Evolutionary conservation across 2,797 vertebrate species (phyloP), one percentile per base, ranked within the genome.

Genomic region (Bryconaethiops microstoma): DNA sequence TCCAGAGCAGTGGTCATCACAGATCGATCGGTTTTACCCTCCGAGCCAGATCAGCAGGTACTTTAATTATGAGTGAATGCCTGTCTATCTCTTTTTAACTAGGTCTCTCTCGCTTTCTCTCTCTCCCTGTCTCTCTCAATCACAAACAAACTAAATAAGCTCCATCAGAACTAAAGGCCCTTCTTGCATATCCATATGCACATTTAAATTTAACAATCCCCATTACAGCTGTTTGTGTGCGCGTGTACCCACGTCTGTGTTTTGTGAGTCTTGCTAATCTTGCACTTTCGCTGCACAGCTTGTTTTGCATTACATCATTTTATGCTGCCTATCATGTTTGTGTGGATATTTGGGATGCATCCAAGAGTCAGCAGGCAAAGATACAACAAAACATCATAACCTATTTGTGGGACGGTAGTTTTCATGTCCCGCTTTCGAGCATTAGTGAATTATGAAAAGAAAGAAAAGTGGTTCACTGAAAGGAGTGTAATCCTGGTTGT

Each of bases 1-100:
- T 94, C 93, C 85, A 85, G 94, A 89, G 93, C 91, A 0, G 86
- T 94, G 9, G 86, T 94, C 21, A 92, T 94, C 39, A 94, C 93
- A 0, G 90, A 94, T 64, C 17, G 83, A 14, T 94, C 92, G 0
- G 10, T 94, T 35, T 88, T 93, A 29, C 87, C 79, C 57, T 72
- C 81, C 0, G 85, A 90, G 19, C 89, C 90, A 0, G 90, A 93
- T 16, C 92, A 94, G 17, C 93, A 94, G 93, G 93, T 93, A 78
- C 16, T 39, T 54, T 2, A 7, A 17, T 13, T 7, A 17, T 29
- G 40, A 14, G 13, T 0, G 17, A 40, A n/a, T 39, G 25, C 10
- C 9, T 25, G 0, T 23, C 8, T 60, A 25, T 17, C 62, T 62
- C 9, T 29, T 4, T 29, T 6, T 64, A 10, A 7, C 35, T 70